phyloP scores from a whole-genome alignment of 2,113 vertebrate species.

The Hymenochirus boettgeri region DNA sequence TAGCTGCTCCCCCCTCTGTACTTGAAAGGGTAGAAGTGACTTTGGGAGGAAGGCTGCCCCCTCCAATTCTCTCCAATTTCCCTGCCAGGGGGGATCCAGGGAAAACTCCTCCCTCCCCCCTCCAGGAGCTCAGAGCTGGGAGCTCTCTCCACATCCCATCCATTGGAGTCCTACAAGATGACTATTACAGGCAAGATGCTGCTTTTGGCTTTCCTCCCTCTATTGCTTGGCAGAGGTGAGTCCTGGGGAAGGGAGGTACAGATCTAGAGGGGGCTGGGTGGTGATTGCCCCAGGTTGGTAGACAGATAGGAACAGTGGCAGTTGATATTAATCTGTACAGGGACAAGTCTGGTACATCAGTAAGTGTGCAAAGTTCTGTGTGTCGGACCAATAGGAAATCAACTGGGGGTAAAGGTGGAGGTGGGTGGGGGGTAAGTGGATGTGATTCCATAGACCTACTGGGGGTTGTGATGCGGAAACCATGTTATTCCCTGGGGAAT shows the following conservation, averaged over 20 bases:
- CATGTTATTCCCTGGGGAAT: too few species aligned
- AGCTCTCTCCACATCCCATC: background rate
- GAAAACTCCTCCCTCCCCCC: slow-evolving; percentile 10
- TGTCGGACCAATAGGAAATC: too few species aligned
- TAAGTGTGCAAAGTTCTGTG: too few species aligned
- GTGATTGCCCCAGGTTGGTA: too few species aligned
- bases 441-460: too few species aligned
- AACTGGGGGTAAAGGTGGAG: too few species aligned
- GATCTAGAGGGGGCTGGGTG: background rate
- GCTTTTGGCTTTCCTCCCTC: slow-evolving; percentile 13
- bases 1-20: background rate
- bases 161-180: slow-evolving; percentile 4
- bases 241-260: background rate
- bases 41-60: slow-evolving; percentile 20
- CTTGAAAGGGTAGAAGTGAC: background rate
- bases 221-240: slow-evolving; percentile 30
- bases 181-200: slow-evolving; percentile 26
- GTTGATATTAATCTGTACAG: too few species aligned
- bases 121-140: slow-evolving; percentile 4
- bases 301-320: too few species aligned
- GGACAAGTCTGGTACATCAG: too few species aligned
- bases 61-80: slow-evolving; percentile 7
- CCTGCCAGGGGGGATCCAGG: slow-evolving; percentile 15
- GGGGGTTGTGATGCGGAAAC: too few species aligned
- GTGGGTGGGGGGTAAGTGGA: too few species aligned